These are phyloP conservation scores for Ciona savignyi DNA, from an alignment of 23 tunicate genomes.

Conservation along the genomic window DNA sequence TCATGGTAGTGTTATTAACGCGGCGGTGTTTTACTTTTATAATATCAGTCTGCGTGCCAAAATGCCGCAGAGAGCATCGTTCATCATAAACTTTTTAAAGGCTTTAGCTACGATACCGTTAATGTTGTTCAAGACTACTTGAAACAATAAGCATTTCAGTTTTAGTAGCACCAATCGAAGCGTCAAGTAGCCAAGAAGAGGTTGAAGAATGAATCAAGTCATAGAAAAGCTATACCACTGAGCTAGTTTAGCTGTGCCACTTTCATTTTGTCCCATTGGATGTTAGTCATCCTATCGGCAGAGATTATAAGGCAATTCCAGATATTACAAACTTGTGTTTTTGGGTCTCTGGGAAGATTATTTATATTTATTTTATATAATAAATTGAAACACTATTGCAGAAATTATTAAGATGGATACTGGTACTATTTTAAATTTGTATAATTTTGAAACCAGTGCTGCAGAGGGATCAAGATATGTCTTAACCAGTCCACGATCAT, in stretches of 20 bases:
- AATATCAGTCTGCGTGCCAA: no score
- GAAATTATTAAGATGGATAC: slow-evolving; percentile 6
- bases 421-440: slow-evolving; percentile 65
- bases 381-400: no score
- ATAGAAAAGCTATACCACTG: background rate
- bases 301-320: no score
- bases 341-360: no score
- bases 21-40: no score
- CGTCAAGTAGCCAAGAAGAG: background rate
- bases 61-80: no score
- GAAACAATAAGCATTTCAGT: background rate
- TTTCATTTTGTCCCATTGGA: background rate
- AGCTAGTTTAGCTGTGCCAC: background rate
- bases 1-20: no score
- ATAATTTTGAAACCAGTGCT: slow-evolving; percentile 69
- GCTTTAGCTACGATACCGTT: background rate
- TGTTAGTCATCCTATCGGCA: no score
- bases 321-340: no score
- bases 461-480: slow-evolving; percentile 97
- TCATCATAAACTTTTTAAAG: no score
- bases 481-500: slow-evolving; percentile 93
- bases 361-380: no score
- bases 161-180: background rate
- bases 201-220: background rate
- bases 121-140: background rate